These are phyloP conservation scores for Sebastes miniatus DNA, from an alignment of 2,797 vertebrate genomes.

Conservation along the genomic window DNA sequence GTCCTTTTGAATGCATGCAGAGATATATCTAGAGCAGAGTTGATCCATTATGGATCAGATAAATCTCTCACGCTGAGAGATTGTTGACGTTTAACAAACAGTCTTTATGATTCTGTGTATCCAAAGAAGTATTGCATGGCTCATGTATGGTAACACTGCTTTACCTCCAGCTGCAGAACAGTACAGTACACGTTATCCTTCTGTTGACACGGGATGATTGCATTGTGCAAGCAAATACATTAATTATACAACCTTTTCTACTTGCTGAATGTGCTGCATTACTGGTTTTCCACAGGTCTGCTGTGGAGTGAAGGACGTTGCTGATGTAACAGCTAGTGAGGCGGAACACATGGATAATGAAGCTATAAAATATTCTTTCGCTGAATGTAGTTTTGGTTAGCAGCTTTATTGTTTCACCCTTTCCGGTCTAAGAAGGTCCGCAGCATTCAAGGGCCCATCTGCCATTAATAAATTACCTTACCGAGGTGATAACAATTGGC, in stretches of 20 bases:
- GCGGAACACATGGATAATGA: constrained; percentile 57
- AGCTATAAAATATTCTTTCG: constrained; percentile 55
- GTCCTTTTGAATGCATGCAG: not conserved
- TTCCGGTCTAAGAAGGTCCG: constrained; percentile 24
- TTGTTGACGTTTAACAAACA: constrained; percentile 21
- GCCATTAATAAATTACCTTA: constrained; percentile 49
- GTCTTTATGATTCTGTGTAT: constrained; percentile 7
- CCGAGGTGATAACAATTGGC: constrained; percentile 45
- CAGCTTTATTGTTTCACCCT: constrained; percentile 61
- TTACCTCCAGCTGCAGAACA: constrained; percentile 15
- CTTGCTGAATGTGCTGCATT: constrained; percentile 6
- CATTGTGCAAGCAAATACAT: constrained; percentile 28
- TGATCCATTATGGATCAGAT: constrained; percentile 9
- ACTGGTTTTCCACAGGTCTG: not conserved
- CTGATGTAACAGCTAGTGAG: constrained; percentile 22
- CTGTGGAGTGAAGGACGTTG: constrained; percentile 49
- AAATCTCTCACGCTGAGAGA: constrained; percentile 19
- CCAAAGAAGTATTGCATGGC: not conserved
- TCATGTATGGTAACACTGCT: not conserved
- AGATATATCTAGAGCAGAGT: not conserved
- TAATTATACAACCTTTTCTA: constrained; percentile 19
- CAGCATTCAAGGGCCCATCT: constrained; percentile 33
- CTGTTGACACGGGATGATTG: constrained; percentile 33
- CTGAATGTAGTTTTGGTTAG: constrained; percentile 30
- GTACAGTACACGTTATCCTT: not conserved